Evolutionary conservation across 1,140 invertebrate genomes (phyloP).

Genomic region (Nebria ingens): DNA sequence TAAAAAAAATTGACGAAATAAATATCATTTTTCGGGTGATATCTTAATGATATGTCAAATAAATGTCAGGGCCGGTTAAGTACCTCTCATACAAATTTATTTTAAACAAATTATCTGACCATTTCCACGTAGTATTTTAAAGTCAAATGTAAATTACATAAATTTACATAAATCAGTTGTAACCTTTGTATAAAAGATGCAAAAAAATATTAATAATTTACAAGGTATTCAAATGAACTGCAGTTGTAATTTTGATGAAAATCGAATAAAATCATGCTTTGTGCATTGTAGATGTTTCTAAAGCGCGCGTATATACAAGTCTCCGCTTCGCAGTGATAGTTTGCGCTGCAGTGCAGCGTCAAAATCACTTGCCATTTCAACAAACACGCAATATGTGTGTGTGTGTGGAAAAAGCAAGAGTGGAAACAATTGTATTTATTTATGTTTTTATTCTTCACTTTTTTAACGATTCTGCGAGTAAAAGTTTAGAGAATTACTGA

Average conservation of each 20-base stretch:
- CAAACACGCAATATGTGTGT: background rate
- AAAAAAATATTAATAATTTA: background rate
- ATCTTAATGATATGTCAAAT: background rate
- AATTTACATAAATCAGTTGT: background rate
- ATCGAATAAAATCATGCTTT: no score
- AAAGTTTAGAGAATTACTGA: background rate
- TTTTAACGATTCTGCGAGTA: background rate
- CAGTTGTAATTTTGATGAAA: no score
- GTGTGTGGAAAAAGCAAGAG: background rate
- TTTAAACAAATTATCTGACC: background rate
- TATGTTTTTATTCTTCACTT: background rate
- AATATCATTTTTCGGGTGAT: background rate
- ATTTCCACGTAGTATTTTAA: background rate
- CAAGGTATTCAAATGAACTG: no score
- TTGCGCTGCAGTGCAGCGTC: background rate
- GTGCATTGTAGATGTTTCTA: no score
- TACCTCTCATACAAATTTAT: background rate
- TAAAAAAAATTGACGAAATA: background rate
- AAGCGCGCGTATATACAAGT: background rate
- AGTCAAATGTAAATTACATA: background rate
- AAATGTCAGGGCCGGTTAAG: background rate
- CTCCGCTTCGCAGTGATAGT: conserved; percentile 1
- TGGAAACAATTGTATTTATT: background rate
- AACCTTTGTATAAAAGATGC: background rate
- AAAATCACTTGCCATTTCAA: background rate